Evolutionary conservation across 2,888 invertebrate species (phyloP).

Genomic region (Drosophila nigricruria): DNA sequence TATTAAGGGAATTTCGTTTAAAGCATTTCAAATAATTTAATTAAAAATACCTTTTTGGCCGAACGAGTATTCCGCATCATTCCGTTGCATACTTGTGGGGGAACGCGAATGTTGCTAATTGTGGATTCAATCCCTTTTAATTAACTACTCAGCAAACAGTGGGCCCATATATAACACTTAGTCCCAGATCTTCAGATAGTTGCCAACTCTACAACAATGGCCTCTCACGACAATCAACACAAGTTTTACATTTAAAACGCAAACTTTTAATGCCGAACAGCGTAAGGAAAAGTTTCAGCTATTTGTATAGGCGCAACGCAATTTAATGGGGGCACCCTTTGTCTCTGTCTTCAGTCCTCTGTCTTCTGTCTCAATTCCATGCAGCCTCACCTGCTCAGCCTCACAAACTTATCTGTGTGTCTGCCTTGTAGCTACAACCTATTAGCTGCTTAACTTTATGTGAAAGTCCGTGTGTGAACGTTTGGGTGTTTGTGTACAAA

Average conservation of each 20-base stretch:
- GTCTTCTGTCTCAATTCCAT: conserved; percentile 22
- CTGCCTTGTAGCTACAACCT: conserved; percentile 70
- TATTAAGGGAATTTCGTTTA: conserved; percentile 60
- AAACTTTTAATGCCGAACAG: conserved; percentile 59
- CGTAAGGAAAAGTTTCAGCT: conserved; percentile 59
- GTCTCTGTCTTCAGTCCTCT: not conserved
- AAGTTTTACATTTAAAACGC: conserved; percentile 74
- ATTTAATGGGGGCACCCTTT: conserved; percentile 50
- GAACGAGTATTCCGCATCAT: conserved; percentile 9
- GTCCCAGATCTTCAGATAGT: conserved; percentile 44
- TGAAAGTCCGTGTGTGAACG: conserved; percentile 22
- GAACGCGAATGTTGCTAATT: conserved; percentile 46
- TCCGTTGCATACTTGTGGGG: conserved; percentile 52
- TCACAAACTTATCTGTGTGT: conserved; percentile 49
- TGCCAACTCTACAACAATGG: conserved; percentile 42
- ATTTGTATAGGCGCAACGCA: conserved; percentile 68
- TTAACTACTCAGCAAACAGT: conserved; percentile 56
- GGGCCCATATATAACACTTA: conserved; percentile 46
- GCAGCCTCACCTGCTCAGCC: not conserved
- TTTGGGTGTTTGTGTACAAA: conserved; percentile 28
- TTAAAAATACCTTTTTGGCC: conserved; percentile 60
- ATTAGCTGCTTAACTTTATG: conserved; percentile 72
- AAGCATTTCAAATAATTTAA: conserved; percentile 69
- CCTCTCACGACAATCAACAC: conserved; percentile 53
- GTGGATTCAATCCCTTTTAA: conserved; percentile 54